Conservation (phyloP, 2,113 vertebrate genomes). For the Lethenteron reissneri region DNA sequence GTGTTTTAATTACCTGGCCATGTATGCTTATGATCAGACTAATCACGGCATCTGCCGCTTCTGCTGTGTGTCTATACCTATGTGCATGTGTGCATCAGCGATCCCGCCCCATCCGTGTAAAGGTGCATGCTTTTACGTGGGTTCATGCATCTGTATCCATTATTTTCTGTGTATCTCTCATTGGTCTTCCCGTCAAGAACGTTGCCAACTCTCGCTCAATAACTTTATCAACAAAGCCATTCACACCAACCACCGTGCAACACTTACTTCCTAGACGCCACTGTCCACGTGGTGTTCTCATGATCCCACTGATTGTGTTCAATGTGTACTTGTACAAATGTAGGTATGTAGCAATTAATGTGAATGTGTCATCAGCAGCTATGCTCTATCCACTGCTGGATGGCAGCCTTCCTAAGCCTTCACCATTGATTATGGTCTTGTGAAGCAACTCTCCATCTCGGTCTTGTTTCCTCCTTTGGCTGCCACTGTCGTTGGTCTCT, state of each 20-base stretch:
- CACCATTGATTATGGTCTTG: background rate
- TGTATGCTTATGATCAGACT: too few relatives aligned
- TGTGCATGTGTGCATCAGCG: background rate
- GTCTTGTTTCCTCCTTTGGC: background rate
- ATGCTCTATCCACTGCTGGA: background rate
- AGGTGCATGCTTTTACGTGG: background rate
- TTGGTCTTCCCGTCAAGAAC: too few relatives aligned
- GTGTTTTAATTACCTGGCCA: too few relatives aligned
- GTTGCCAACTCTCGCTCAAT: too few relatives aligned
- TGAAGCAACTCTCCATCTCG: background rate
- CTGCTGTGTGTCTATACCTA: background rate
- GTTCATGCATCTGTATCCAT: background rate
- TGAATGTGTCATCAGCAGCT: background rate
- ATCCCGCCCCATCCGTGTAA: background rate
- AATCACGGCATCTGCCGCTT: background rate
- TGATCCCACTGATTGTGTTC: too few relatives aligned
- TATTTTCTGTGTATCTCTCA: too few relatives aligned
- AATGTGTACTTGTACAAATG: background rate
- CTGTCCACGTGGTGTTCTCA: too few relatives aligned
- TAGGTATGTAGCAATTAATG: background rate
- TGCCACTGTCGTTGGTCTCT: background rate
- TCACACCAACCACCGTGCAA: too few relatives aligned
- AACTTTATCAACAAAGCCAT: too few relatives aligned
- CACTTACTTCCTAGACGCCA: too few relatives aligned
- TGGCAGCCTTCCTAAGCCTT: background rate